Evolutionary conservation across 2,888 invertebrate genomes (phyloP).

Genomic region (Drosophila melanocephala): DNA sequence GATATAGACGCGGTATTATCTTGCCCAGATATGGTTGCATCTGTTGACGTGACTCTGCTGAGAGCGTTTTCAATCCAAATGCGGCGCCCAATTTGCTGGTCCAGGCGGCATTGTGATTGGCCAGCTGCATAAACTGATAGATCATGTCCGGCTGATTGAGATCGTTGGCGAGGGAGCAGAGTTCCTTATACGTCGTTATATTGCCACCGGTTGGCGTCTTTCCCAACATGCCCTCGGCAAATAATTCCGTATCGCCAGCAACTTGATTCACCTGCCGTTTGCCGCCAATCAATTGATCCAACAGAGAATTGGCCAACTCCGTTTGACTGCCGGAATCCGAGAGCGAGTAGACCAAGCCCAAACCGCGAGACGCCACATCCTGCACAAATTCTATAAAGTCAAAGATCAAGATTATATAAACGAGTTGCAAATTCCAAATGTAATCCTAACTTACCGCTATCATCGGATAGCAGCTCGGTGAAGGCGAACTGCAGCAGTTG

Average conservation of each 20-base stretch:
- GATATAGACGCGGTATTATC: constrained; percentile 94
- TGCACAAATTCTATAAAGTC: constrained; percentile 92
- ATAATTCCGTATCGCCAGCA: constrained; percentile 92
- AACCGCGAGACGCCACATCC: constrained; percentile 96
- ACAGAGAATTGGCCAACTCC: constrained; percentile 91
- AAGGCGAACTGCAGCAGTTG: constrained; percentile 92
- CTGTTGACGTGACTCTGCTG: constrained; percentile 93
- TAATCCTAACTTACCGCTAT: constrained; percentile 89
- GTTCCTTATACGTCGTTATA: constrained; percentile 96
- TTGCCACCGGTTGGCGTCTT: constrained; percentile 94
- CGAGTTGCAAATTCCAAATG: neutral
- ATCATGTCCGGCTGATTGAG: constrained; percentile 97
- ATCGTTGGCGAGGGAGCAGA: constrained; percentile 96
- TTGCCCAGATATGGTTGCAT: constrained; percentile 92
- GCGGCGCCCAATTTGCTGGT: constrained; percentile 96
- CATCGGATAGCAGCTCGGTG: constrained; percentile 94
- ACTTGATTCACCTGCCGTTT: constrained; percentile 91
- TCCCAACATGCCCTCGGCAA: constrained; percentile 94
- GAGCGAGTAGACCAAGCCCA: constrained; percentile 94
- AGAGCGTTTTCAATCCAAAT: constrained; percentile 95
- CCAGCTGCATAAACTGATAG: constrained; percentile 98
- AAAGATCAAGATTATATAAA: neutral
- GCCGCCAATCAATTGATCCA: constrained; percentile 93
- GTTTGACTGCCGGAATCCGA: constrained; percentile 90
- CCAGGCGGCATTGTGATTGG: constrained; percentile 97